These are phyloP conservation scores for Drosophila aldrichi DNA, from an alignment of 2,888 invertebrate genomes.

Conservation along the genomic window DNA sequence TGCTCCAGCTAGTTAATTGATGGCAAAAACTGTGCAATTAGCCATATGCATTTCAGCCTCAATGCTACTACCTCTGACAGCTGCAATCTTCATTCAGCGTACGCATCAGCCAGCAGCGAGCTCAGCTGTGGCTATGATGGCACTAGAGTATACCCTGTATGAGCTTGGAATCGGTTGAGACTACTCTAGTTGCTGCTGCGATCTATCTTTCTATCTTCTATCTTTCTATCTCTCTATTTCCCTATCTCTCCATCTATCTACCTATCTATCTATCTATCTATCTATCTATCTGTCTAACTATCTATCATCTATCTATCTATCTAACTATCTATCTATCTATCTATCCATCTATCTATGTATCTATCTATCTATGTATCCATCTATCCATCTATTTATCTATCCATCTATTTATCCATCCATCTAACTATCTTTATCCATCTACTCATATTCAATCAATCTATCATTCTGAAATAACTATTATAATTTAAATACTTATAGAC, in stretches of 20 bases:
- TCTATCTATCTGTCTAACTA: background rate
- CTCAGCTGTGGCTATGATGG: background rate
- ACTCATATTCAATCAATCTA: background rate
- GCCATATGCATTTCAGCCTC: constrained; percentile 47
- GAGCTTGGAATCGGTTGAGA: background rate
- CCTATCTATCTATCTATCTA: too few species aligned
- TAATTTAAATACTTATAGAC: background rate
- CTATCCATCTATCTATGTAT: too few species aligned
- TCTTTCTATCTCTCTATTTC: too few species aligned
- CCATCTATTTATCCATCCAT: too few species aligned
- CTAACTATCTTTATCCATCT: too few species aligned
- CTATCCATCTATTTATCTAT: too few species aligned
- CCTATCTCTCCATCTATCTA: too few species aligned
- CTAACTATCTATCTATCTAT: too few species aligned
- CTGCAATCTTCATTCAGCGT: constrained; percentile 55
- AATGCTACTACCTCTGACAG: constrained; percentile 53
- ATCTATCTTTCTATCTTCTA: too few species aligned
- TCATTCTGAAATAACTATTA: background rate
- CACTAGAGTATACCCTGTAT: constrained; percentile 13
- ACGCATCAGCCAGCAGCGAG: constrained; percentile 5
- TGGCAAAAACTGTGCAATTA: constrained; percentile 61
- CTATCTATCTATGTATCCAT: too few species aligned
- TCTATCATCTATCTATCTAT: background rate
- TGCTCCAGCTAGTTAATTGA: constrained; percentile 42
- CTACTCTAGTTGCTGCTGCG: too few species aligned